A percentile compares a stretch with the other conserved stretches of the same genome.
Evolutionary conservation across 2,888 invertebrate genomes (phyloP).

Genomic region (Microchrysa polita): DNA sequence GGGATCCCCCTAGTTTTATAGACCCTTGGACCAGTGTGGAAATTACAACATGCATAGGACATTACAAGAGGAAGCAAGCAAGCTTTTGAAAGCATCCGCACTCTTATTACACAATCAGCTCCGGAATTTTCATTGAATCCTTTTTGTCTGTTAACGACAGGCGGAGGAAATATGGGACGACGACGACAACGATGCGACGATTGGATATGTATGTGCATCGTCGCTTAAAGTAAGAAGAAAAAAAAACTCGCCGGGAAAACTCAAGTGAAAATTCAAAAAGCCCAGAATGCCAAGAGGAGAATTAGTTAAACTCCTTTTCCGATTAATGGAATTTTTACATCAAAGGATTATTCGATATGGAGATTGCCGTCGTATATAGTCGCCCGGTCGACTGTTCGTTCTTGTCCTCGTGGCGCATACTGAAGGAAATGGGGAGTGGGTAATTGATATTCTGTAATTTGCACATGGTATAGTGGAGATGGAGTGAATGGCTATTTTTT

Average conservation of each 20-base stretch:
- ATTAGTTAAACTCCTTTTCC: constrained; percentile 21
- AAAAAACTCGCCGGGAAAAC: constrained; percentile 5
- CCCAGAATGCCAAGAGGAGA: not conserved
- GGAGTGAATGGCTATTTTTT: too few species aligned
- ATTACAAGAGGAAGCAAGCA: not conserved
- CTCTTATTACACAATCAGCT: constrained; percentile 3
- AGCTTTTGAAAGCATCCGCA: not conserved
- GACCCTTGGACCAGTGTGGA: too few species aligned
- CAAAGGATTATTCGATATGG: constrained; percentile 26
- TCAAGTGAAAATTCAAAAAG: not conserved
- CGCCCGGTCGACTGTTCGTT: too few species aligned
- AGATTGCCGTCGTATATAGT: constrained; percentile 9
- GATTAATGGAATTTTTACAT: constrained; percentile 36
- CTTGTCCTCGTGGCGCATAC: too few species aligned
- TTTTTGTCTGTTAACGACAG: constrained; percentile 10
- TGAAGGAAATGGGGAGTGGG: too few species aligned
- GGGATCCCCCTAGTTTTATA: not conserved
- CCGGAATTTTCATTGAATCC: constrained; percentile 12
- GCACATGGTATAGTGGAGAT: too few species aligned
- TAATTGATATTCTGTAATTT: too few species aligned
- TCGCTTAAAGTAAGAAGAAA: not conserved
- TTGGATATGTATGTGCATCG: not conserved
- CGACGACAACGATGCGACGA: not conserved
- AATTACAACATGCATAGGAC: not conserved
- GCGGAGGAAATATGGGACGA: not conserved